Percentiles rank a stretch among this genome's conserved stretches.
phyloP scores from a whole-genome alignment of 2,888 invertebrate genomes.

The Acrocyrtus sp. region DNA sequence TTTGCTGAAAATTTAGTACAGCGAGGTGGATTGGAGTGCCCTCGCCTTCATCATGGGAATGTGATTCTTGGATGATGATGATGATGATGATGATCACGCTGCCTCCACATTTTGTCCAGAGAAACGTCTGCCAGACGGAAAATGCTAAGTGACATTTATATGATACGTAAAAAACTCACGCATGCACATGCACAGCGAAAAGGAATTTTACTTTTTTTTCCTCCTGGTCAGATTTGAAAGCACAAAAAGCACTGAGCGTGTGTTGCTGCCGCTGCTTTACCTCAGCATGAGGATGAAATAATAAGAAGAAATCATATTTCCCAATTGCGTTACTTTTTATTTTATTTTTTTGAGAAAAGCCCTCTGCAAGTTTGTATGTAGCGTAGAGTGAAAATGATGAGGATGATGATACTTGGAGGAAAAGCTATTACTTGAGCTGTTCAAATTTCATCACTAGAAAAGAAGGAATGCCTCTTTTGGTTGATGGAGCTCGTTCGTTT shows the following conservation, averaged over 20 bases:
- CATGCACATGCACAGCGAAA: conserved; percentile 1
- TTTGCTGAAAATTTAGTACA: no score
- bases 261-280: not conserved
- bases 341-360: not conserved
- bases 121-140: not conserved
- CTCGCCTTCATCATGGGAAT: not conserved
- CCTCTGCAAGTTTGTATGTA: not conserved
- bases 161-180: not conserved
- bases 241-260: no score
- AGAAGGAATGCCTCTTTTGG: conserved; percentile 35
- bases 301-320: conserved; percentile 2
- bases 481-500: conserved; percentile 36
- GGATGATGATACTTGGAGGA: conserved; percentile 12
- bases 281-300: not conserved
- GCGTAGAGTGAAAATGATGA: not conserved
- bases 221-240: not conserved
- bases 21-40: not conserved
- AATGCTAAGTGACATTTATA: conserved; percentile 21
- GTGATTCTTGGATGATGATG: not conserved
- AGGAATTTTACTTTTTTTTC: conserved; percentile 17
- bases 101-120: not conserved
- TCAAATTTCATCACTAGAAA: conserved; percentile 47
- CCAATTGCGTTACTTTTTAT: no score
- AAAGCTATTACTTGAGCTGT: conserved; percentile 43
- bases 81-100: no score